These are phyloP conservation scores for Harpalus rubripes DNA, from an alignment of 2,888 invertebrate species.

Conservation along the genomic window DNA sequence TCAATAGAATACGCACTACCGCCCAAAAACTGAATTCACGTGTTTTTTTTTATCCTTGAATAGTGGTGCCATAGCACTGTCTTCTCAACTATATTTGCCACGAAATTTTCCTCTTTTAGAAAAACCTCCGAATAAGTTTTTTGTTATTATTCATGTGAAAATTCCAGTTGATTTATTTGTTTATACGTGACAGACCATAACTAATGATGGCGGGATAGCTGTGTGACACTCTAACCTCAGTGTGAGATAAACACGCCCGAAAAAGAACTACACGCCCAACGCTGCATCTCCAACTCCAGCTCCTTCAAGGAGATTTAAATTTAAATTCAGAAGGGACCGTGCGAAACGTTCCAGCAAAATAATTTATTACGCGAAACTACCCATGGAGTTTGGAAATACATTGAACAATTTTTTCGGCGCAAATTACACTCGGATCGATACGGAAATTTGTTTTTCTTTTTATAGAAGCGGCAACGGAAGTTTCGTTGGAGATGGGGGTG, in stretches of 20 bases:
- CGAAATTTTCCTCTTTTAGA: no score
- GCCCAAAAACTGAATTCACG: no score
- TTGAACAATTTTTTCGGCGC: constrained; percentile 34
- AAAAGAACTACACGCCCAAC: not conserved
- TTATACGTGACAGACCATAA: constrained; percentile 36
- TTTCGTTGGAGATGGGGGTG: no score
- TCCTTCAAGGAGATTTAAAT: constrained; percentile 27
- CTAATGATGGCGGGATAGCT: constrained; percentile 11
- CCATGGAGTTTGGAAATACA: constrained; percentile 45
- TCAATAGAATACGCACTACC: no score
- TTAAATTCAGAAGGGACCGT: constrained; percentile 33
- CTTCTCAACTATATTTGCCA: no score
- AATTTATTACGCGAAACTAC: constrained; percentile 40
- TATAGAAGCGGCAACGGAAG: not conserved
- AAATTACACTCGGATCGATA: constrained; percentile 31
- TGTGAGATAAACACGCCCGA: not conserved
- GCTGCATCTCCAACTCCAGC: not conserved
- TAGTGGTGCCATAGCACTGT: no score
- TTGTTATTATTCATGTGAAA: constrained; percentile 2
- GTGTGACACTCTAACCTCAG: not conserved
- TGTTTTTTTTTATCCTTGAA: no score
- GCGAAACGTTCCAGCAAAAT: constrained; percentile 11
- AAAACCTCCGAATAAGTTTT: not conserved
- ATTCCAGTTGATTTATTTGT: constrained; percentile 30
- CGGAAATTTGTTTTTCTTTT: constrained; percentile 37